Base-by-base conservation (phyloP, 2,888 invertebrate species). In the Drosophila lutescens region DNA sequence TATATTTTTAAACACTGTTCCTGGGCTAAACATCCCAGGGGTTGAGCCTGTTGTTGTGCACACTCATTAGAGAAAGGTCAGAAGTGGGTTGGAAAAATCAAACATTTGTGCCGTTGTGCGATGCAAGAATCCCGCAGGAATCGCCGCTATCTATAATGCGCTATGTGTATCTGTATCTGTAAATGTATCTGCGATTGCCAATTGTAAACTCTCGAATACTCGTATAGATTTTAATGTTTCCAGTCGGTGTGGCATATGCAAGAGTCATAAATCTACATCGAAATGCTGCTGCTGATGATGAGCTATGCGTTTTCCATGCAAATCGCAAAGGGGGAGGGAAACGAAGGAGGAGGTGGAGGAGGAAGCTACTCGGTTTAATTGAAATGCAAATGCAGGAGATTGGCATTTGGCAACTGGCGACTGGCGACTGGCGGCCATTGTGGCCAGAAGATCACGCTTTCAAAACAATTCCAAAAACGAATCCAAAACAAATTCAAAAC, bases 281-380 rank as follows among this genome's bases (percentile, higher is more conserved):
- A 84, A 83, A 85, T 30, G 40, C 68, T 77, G 40, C 68, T 77
- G 84, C 68, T 78, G 84, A 83, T 88, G 84, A 86, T 85, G 88
- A 85, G 84, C 88, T 83, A 88, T 83, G 82, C 77, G 79, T 66
- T 86, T 88, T 85, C 77, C 83, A 88, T 88, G 86, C 77, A 88
- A 84, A 84, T 85, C 55, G 41, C 32, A 41, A 55, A 40, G 46
- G 53, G 40, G 49, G 17, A 44, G 5, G 2, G 13, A 23, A 15
- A 0, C 26, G 26, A 26, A 26, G 26, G 26, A 6, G 20, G 20
- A 20, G 20, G 20, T 2, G 20, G 26, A 26, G 6, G 26, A 2
- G 15, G 30, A 32, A 17, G 13, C 17, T 36, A 20, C n/a, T 47
- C 38, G 23, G 20, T 67, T 81, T 77, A 81, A 83, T 83, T 83